Base-by-base conservation (phyloP, 2,888 invertebrate genomes). In the Keiferia lycopersicella region DNA sequence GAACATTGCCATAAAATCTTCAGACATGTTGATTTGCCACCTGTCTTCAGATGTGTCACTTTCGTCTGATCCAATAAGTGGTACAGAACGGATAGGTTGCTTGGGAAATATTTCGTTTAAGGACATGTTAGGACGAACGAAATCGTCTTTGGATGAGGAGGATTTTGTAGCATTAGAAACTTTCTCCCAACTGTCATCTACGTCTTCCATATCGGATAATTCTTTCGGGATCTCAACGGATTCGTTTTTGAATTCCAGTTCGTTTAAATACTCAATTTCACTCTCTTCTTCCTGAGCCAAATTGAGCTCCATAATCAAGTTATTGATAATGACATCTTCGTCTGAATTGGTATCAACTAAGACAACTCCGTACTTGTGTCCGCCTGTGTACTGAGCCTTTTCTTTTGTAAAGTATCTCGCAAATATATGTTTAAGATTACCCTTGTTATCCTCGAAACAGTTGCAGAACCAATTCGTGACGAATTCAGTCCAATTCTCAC, bases 391-490 rank as follows among this genome's bases (percentile, higher is more conserved):
- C 53, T 79, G 71, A 0, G 88, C 80, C 22, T 75, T 72, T 66
- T 86, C 83, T 74, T 89, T 90, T 0, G 78, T 82, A 50, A 84
- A 87, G 65, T 82, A 81, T 78, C 91, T 91, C 0, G 84, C 82
- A 67, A 80, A 92, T 12, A 93, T 71, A 18, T 79, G 77, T 76
- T 93, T 92, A 0, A 86, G 72, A 59, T 81, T 72, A n/a, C 86
- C 82, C 0, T 76, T 73, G 0, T 77, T 69, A 20, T 86, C 83
- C 71, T 87, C 86, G 53, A 80, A 86, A 65, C 90, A 87, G 58
- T 84, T 85, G 39, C 82, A 91, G 22, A 95, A 80, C 78, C 92
- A 87, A 72, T 93, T 92, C 0, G 83, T 91, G 2, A 90, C 89
- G 57, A 91, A 91, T 38, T 91, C 91, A 0, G 87, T 80, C 94